These are phyloP conservation scores for Bujurquina vittata DNA, from an alignment of 2,113 vertebrate species.

Conservation along the genomic window DNA sequence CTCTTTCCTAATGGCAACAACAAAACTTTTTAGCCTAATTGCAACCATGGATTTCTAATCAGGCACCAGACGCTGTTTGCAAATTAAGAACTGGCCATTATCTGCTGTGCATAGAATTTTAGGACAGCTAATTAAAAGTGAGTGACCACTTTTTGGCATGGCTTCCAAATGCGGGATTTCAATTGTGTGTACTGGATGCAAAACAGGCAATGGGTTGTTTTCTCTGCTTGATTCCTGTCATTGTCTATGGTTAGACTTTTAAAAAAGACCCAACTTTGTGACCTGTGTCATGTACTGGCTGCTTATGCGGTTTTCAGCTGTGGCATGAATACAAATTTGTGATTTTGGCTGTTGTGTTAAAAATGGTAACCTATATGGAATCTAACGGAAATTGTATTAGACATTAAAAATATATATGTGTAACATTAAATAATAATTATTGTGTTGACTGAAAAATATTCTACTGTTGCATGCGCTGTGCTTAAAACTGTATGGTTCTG, in stretches of 20 bases:
- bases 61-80: conserved; percentile 48
- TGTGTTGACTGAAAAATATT: not conserved
- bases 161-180: conserved; percentile 26
- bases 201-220: conserved; percentile 23
- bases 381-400: not conserved
- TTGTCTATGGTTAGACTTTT: not conserved
- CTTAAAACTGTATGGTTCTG: not conserved
- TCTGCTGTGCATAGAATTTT: conserved; percentile 60
- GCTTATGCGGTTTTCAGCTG: not conserved
- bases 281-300: not conserved
- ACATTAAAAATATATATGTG: not conserved
- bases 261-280: not conserved
- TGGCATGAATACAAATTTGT: not conserved
- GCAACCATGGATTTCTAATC: conserved; percentile 55
- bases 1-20: conserved; percentile 18
- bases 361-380: too few relatives aligned
- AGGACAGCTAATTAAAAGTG: conserved; percentile 66
- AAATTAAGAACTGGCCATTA: conserved; percentile 60
- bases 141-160: conserved; percentile 52
- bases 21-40: conserved; percentile 50
- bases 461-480: not conserved
- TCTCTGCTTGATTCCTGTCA: conserved; percentile 29
- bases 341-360: not conserved
- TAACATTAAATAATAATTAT: not conserved
- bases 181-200: conserved; percentile 14